A percentile compares a stretch with the other conserved stretches of the same genome.
Evolutionary conservation across 1,140 invertebrate species (phyloP).

Genomic region (Ostrea edulis): DNA sequence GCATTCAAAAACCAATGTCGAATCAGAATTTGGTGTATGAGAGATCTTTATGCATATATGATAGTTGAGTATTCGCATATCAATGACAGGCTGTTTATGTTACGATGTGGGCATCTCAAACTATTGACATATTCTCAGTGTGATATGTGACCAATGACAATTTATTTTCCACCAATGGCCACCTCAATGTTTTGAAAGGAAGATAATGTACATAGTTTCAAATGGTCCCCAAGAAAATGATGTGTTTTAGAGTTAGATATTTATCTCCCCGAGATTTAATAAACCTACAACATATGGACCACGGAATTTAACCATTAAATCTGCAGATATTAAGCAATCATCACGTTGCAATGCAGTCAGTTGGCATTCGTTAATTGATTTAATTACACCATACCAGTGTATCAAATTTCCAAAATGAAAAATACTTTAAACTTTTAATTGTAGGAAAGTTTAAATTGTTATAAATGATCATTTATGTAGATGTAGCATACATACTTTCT

Average conservation of each 20-base stretch:
- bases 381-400: background rate
- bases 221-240: constrained; percentile 14
- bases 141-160: constrained; percentile 9
- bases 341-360: background rate
- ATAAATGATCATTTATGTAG: background rate
- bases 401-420: background rate
- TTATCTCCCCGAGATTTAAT: background rate
- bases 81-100: background rate
- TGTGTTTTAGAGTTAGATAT: background rate
- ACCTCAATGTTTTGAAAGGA: background rate
- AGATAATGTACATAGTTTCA: constrained; percentile 19
- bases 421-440: background rate
- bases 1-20: constrained; percentile 15
- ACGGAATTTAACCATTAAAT: background rate
- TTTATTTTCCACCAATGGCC: background rate
- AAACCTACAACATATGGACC: background rate
- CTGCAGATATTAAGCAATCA: background rate
- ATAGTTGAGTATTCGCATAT: constrained; percentile 28
- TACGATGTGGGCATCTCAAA: background rate
- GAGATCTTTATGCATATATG: constrained; percentile 8
- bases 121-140: background rate
- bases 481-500: background rate
- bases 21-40: background rate
- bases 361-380: background rate
- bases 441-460: background rate